These are phyloP conservation scores for Leistus spinibarbis DNA, from an alignment of 2,888 invertebrate genomes.

Conservation along the genomic window DNA sequence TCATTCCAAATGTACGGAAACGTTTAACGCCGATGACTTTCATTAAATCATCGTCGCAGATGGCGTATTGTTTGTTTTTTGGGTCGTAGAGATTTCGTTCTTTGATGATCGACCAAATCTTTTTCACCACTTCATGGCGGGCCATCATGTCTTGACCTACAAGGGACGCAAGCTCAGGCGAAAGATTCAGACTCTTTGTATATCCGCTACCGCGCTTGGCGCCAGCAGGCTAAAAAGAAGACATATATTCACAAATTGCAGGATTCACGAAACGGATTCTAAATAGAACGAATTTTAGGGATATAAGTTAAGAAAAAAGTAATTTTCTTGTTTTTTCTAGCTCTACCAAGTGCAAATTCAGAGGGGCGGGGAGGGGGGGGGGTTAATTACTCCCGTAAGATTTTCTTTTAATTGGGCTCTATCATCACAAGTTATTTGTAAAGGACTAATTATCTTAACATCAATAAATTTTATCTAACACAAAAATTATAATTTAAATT, in stretches of 20 bases:
- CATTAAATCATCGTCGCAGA: conserved; percentile 88
- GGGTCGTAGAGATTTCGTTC: conserved; percentile 90
- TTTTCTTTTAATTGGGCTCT: too few relatives aligned
- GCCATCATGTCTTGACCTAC: conserved; percentile 86
- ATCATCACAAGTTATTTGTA: too few relatives aligned
- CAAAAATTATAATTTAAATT: too few relatives aligned
- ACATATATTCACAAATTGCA: too few relatives aligned
- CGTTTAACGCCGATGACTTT: conserved; percentile 91
- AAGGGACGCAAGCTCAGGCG: conserved; percentile 81
- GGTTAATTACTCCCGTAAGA: too few relatives aligned
- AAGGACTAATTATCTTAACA: too few relatives aligned
- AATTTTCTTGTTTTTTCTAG: not conserved
- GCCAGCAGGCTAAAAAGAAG: conserved; percentile 8
- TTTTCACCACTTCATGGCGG: conserved; percentile 88
- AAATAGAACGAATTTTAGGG: not conserved
- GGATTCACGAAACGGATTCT: conserved; percentile 4
- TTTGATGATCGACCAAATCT: conserved; percentile 89
- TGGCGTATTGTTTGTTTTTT: conserved; percentile 92
- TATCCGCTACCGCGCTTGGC: conserved; percentile 75
- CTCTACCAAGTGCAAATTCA: not conserved
- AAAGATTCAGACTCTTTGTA: conserved; percentile 82
- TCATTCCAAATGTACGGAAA: conserved; percentile 95
- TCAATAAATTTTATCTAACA: too few relatives aligned
- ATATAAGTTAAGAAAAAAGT: not conserved
- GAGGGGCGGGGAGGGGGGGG: too few relatives aligned